Evolutionary conservation across 2,888 invertebrate species (phyloP).

Genomic region (Philereme vetulata): DNA sequence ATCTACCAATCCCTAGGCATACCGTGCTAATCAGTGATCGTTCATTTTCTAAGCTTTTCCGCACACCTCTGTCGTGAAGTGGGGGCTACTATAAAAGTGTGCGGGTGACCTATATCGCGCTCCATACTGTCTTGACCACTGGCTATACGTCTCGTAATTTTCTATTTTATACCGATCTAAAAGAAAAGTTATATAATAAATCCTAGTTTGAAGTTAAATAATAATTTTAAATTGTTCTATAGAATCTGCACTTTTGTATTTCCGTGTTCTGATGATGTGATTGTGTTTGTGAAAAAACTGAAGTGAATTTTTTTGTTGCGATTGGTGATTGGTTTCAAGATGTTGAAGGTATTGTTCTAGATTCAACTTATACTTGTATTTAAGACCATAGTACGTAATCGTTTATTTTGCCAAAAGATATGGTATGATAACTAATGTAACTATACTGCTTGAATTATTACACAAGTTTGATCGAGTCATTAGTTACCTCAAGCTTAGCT

Average conservation of each 20-base stretch:
- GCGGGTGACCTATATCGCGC: conserved; percentile 72
- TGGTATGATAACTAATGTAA: too few relatives aligned
- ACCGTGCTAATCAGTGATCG: conserved; percentile 12
- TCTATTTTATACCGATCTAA: not conserved
- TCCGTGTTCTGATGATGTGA: conserved; percentile 28
- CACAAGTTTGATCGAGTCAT: too few relatives aligned
- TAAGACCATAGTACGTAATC: too few relatives aligned
- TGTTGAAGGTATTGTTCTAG: conserved; percentile 50
- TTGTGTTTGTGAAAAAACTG: conserved; percentile 17
- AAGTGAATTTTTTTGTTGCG: conserved; percentile 39
- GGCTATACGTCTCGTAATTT: conserved; percentile 43
- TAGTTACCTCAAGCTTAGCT: too few relatives aligned
- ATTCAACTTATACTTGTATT: conserved; percentile 2
- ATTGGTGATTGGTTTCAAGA: conserved; percentile 38
- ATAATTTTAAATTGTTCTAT: not conserved
- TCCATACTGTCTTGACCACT: conserved; percentile 55
- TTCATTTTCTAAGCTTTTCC: conserved; percentile 25
- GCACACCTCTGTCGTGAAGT: conserved; percentile 36
- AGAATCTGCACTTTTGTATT: not conserved
- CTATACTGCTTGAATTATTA: too few relatives aligned
- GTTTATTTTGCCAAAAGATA: too few relatives aligned
- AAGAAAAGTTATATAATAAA: not conserved
- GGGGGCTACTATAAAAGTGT: conserved; percentile 69
- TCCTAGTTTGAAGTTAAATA: not conserved
- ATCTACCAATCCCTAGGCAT: conserved; percentile 1